Conservation (phyloP, 2,888 invertebrate genomes). For the Lithophane leautieri region DNA sequence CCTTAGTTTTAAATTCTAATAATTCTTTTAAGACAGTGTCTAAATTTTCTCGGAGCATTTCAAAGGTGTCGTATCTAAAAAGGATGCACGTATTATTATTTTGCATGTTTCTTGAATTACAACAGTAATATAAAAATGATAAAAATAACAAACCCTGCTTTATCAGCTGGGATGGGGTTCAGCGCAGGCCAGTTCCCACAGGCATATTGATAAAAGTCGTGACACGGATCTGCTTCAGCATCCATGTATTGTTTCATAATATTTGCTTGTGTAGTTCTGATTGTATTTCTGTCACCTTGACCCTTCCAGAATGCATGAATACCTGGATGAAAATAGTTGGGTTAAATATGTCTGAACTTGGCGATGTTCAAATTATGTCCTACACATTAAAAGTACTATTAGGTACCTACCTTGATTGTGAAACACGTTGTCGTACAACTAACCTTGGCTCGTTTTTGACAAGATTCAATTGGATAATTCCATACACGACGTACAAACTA, state of each 20-base stretch:
- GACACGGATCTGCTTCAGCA: slow-evolving; percentile 93
- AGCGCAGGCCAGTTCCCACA: slow-evolving; percentile 96
- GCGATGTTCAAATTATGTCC: not conserved
- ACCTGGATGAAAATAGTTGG: slow-evolving; percentile 68
- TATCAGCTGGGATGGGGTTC: slow-evolving; percentile 97
- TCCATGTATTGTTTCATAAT: slow-evolving; percentile 96
- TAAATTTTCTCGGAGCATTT: slow-evolving; percentile 95
- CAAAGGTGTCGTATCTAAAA: slow-evolving; percentile 95
- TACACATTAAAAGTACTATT: slow-evolving; percentile 25
- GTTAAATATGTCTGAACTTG: not conserved
- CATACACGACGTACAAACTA: slow-evolving; percentile 35
- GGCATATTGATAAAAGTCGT: slow-evolving; percentile 96
- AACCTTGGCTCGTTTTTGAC: slow-evolving; percentile 61
- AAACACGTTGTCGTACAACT: slow-evolving; percentile 19
- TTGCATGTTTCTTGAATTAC: not conserved
- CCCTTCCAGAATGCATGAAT: slow-evolving; percentile 91
- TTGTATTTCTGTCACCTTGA: slow-evolving; percentile 89
- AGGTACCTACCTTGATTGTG: slow-evolving; percentile 5
- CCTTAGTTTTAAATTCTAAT: slow-evolving; percentile 89
- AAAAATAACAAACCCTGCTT: slow-evolving; percentile 90
- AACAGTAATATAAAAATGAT: not conserved
- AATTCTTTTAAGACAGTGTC: slow-evolving; percentile 93
- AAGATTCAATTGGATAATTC: slow-evolving; percentile 60
- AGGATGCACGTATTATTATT: not conserved
- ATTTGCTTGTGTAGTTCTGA: slow-evolving; percentile 91